These are phyloP conservation scores for Magallana gigas DNA, from an alignment of 1,140 invertebrate species.

Conservation along the genomic window DNA sequence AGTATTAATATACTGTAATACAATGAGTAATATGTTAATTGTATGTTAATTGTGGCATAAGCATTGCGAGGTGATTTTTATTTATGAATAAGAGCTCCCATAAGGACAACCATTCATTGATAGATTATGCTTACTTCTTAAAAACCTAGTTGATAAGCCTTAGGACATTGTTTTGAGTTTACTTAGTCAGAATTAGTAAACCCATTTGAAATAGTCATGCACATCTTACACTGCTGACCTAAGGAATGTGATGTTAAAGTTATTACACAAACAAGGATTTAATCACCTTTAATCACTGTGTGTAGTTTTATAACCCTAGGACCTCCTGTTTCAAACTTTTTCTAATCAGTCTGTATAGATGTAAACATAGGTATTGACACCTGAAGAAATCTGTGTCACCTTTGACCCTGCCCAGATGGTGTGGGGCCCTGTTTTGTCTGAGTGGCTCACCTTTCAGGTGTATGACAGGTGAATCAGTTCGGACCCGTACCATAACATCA, in stretches of 20 bases:
- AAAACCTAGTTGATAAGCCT: neutral
- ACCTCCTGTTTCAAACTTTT: neutral
- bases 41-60: neutral
- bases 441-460: neutral
- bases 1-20: neutral
- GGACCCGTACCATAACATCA: neutral
- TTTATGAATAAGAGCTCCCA: conserved; percentile 1
- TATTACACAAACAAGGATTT: neutral
- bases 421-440: neutral
- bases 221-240: neutral
- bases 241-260: neutral
- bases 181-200: conserved; percentile 18
- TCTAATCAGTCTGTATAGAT: neutral
- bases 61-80: neutral
- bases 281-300: neutral
- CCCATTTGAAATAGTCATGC: neutral
- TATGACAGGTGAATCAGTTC: neutral
- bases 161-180: neutral
- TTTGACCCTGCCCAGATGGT: neutral
- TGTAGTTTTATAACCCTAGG: neutral
- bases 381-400: neutral
- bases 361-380: conserved; percentile 11
- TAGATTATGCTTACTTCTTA: neutral
- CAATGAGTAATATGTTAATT: conserved; percentile 22
- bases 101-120: conserved; percentile 6